A percentile compares a stretch with the other conserved stretches of the same genome.
phyloP scores from a whole-genome alignment of 2,888 invertebrate species.

The Linhomoeus sp. region DNA sequence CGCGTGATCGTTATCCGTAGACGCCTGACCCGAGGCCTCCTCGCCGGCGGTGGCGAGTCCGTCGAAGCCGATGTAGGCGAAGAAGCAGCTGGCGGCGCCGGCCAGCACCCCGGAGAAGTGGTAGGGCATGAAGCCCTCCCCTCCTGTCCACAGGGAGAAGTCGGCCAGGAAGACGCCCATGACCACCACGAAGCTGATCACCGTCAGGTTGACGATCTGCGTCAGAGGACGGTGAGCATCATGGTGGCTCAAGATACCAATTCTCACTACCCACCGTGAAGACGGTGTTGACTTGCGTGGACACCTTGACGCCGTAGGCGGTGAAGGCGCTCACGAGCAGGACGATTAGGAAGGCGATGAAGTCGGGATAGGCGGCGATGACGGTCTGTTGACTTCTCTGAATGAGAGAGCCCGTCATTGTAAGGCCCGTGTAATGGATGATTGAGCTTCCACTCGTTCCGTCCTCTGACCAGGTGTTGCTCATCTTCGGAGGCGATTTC shows the following conservation, averaged over 20 bases:
- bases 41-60: conserved; percentile 31
- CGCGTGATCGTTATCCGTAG: too few species aligned
- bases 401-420: too few species aligned
- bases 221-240: conserved; percentile 22
- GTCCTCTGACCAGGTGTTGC: too few species aligned
- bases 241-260: conserved; percentile 19
- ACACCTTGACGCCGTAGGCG: conserved; percentile 29
- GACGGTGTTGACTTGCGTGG: conserved; percentile 28
- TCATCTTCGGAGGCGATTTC: neutral
- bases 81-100: conserved; percentile 32
- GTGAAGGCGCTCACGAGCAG: conserved; percentile 34
- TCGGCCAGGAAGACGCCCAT: conserved; percentile 70
- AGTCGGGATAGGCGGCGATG: conserved; percentile 29
- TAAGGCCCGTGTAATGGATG: conserved; percentile 4
- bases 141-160: conserved; percentile 50
- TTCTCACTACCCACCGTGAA: conserved; percentile 5
- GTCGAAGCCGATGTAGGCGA: conserved; percentile 32
- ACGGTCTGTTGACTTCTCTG: too few species aligned
- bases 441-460: neutral
- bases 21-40: conserved; percentile 17
- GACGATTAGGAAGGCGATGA: conserved; percentile 28
- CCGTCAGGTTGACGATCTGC: conserved; percentile 22
- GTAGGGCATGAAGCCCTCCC: conserved; percentile 28
- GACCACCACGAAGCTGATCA: conserved; percentile 29
- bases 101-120: conserved; percentile 29